Conservation (phyloP, 2,113 vertebrate genomes). For the Cygnus buccinator region DNA sequence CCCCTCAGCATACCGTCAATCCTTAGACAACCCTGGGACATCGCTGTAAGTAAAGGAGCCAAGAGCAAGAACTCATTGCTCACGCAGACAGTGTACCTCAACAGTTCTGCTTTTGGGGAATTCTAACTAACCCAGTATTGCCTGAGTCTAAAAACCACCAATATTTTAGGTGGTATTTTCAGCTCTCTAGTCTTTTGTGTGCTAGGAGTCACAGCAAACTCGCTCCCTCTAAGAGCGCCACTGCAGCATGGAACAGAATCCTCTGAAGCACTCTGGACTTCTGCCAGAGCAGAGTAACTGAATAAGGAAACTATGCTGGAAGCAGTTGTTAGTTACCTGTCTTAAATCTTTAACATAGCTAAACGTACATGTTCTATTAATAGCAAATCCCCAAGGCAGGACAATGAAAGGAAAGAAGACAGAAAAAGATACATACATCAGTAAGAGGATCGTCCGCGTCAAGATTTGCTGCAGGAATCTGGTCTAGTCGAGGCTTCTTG, state of each 20-base stretch:
- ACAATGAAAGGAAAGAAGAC: background rate
- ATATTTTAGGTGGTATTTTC: background rate
- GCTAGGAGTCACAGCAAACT: background rate
- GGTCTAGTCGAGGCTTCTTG: constrained; percentile 95
- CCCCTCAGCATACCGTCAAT: background rate
- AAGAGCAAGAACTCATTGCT: background rate
- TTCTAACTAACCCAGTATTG: background rate
- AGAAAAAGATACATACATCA: constrained; percentile 82
- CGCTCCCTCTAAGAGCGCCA: background rate
- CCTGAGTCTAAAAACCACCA: background rate
- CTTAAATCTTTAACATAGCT: background rate
- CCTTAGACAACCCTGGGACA: background rate
- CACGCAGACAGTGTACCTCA: background rate
- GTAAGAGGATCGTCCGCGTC: constrained; percentile 97
- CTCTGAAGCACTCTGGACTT: background rate
- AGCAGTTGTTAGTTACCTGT: background rate
- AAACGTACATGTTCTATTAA: background rate
- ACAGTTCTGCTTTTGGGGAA: background rate
- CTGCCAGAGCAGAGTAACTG: background rate
- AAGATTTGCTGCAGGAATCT: constrained; percentile 97
- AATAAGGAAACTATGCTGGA: accelerated
- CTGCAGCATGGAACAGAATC: background rate
- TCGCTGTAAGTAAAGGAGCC: background rate
- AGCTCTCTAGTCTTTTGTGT: background rate
- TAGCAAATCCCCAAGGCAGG: background rate